Base-by-base conservation (phyloP, 2,888 invertebrate genomes). In the Halocaridina rubra region DNA sequence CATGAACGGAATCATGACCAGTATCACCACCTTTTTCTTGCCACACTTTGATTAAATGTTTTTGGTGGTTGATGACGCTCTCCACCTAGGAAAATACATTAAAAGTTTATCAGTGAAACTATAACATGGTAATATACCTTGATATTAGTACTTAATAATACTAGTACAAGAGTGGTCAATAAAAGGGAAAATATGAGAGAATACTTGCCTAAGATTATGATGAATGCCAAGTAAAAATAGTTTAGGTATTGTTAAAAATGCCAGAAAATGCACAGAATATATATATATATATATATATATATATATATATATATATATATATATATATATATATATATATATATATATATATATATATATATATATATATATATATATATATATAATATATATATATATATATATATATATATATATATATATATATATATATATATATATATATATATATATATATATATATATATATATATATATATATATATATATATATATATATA, bases 21-120 rank as follows among this genome's bases (percentile, higher is more conserved):
- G n/a, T n/a, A 22, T 57, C n/a, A 22, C 59, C 72, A n/a, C 79
- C 80, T 32, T 71, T 80, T 67, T 85, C 87, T 16, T 69, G 84
- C 79, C 79, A 85, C 3, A 71, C 7, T 46, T 76, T 84, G 1
- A 87, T 85, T 8, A 85, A 57, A 8, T 87, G 74, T 33, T 87
- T 61, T 22, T 87, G 87, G 33, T 85, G 87, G 30, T 30, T 87
- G 29, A 87, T 82, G 8, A 87, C 81, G 19, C 69, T 74, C 32
- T 87, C 87, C 29, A 87, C 87, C 87, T 87, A 46, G 3, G 27
- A 59, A 67, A 78, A 69, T 8, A 2, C 24, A 64, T 4, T 16
- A 16, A 30, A 27, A n/a, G n/a, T n/a, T n/a, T n/a, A n/a, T n/a
- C n/a, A n/a, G n/a, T n/a, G n/a, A n/a, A n/a, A n/a, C n/a, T n/a